Conservation (phyloP, 2,113 vertebrate genomes). For the Galbula dea region DNA sequence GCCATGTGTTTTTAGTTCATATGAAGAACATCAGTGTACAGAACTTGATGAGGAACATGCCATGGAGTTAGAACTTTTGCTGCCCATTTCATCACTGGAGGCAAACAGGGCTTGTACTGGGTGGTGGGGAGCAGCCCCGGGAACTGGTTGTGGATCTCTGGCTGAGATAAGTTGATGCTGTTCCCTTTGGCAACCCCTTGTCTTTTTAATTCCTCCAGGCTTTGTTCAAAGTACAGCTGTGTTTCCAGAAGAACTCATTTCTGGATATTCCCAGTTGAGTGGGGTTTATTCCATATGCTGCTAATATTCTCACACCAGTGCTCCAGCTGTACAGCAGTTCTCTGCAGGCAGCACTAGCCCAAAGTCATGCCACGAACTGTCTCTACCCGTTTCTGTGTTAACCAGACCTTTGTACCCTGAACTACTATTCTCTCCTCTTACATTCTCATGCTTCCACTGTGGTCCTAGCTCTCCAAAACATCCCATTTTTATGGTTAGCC, state of each 20-base stretch:
- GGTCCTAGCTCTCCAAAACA: background rate
- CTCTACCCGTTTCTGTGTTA: background rate
- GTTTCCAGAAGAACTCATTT: constrained; percentile 54
- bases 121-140: constrained; percentile 3
- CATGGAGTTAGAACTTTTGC: background rate
- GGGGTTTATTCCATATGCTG: constrained; percentile 39
- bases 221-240: constrained; percentile 56
- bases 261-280: constrained; percentile 32
- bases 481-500: background rate
- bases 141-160: constrained; percentile 44
- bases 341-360: background rate
- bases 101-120: background rate
- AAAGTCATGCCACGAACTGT: background rate
- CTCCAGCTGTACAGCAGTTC: constrained; percentile 14
- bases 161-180: constrained; percentile 37
- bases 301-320: constrained; percentile 51
- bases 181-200: constrained; percentile 53
- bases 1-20: background rate
- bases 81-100: background rate
- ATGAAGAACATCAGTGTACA: background rate
- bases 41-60: background rate
- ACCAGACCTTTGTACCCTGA: background rate
- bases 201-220: constrained; percentile 17
- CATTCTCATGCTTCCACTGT: background rate
- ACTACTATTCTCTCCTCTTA: background rate